Conservation (phyloP, 1,140 invertebrate species). For the Dufourea novaeangliae region DNA sequence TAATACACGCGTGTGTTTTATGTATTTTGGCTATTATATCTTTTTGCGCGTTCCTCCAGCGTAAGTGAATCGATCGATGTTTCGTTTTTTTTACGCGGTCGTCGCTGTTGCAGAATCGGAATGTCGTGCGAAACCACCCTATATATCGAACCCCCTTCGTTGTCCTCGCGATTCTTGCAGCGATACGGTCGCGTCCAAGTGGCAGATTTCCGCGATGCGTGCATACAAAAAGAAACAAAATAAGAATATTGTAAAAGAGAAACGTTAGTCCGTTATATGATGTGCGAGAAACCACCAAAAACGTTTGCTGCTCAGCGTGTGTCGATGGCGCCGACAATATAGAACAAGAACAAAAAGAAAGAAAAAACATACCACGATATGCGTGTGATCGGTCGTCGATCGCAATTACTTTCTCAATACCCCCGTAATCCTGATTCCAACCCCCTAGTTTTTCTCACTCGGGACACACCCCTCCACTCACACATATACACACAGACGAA, state of each 20-base stretch:
- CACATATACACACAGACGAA: background rate
- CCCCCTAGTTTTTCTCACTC: no score
- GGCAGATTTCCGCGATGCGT: constrained; percentile 19
- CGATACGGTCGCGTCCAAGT: background rate
- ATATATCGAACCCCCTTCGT: background rate
- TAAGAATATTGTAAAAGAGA: background rate
- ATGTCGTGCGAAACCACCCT: background rate
- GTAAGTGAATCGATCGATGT: no score
- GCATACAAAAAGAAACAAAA: constrained; percentile 5
- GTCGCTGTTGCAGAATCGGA: no score
- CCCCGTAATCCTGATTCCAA: constrained; percentile 4
- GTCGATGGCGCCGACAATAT: background rate
- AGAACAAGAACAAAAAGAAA: background rate
- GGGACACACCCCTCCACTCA: no score
- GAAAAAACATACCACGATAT: background rate
- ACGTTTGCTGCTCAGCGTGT: constrained; percentile 5
- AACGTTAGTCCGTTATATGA: background rate
- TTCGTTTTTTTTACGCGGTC: no score
- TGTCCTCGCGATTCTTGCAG: background rate
- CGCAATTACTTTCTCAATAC: background rate
- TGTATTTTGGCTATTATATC: no score
- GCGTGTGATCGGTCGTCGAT: constrained; percentile 29
- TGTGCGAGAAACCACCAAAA: background rate
- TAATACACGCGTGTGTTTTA: no score
- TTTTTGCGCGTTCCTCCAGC: no score